These are phyloP conservation scores for Nycticebus coucang DNA, from an alignment of 2,113 vertebrate species.

Conservation along the genomic window DNA sequence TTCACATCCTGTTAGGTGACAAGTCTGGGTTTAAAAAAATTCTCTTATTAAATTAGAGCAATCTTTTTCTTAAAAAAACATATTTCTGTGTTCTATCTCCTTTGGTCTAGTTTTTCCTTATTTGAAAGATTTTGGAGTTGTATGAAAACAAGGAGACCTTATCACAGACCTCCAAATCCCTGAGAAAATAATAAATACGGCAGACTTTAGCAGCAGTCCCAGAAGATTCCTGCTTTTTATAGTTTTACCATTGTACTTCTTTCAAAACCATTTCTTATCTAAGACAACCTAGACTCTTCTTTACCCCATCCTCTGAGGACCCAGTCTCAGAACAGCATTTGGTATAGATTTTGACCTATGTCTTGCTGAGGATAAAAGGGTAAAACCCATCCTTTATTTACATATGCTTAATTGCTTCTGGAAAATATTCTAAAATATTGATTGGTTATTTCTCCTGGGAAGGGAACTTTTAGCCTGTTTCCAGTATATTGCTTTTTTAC, in stretches of 20 bases:
- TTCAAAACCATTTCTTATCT: not conserved
- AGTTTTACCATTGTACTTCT: not conserved
- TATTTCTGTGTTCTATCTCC: constrained; percentile 27
- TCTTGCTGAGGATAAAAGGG: not conserved
- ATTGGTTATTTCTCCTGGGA: not conserved
- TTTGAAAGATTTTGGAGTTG: constrained; percentile 15
- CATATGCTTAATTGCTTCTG: not conserved
- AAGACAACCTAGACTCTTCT: not conserved
- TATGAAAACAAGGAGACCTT: not conserved
- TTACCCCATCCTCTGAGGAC: not conserved
- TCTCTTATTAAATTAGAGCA: not conserved
- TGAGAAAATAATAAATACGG: constrained; percentile 15
- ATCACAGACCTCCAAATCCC: not conserved
- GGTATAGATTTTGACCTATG: not conserved
- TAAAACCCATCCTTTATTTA: not conserved
- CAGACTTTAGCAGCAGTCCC: not conserved
- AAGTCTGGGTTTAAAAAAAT: not conserved
- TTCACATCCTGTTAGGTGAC: not conserved
- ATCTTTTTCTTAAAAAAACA: not conserved
- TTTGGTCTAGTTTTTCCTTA: constrained; percentile 37
- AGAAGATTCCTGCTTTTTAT: not conserved
- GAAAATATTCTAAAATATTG: constrained; percentile 4
- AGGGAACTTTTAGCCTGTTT: not conserved
- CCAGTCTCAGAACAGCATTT: not conserved
- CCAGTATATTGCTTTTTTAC: not conserved